These are phyloP conservation scores for Drosophila sp. DNA, from an alignment of 1,140 invertebrate genomes.

Conservation along the genomic window DNA sequence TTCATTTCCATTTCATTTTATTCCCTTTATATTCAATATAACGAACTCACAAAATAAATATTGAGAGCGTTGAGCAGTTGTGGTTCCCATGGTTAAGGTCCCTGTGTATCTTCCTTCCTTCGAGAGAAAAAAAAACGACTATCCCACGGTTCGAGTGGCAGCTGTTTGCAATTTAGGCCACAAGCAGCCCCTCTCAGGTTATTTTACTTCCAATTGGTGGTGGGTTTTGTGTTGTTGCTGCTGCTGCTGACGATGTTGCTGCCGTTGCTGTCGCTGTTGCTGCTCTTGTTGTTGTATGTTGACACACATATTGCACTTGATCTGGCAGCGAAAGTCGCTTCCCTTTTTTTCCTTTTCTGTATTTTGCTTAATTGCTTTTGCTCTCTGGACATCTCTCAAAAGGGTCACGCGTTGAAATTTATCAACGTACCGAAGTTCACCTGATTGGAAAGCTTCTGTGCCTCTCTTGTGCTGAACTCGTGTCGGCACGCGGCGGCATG, in stretches of 20 bases:
- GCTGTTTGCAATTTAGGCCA: conserved; percentile 82
- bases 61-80: conserved; percentile 82
- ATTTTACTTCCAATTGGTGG: conserved; percentile 33
- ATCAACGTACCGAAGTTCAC: conserved; percentile 51
- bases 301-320: conserved; percentile 12
- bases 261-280: conserved; percentile 62
- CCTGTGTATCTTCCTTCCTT: conserved; percentile 50
- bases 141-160: conserved; percentile 82
- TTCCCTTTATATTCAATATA: conserved; percentile 64
- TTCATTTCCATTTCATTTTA: conserved; percentile 18
- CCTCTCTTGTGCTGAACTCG: conserved; percentile 47
- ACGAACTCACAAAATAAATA: conserved; percentile 73
- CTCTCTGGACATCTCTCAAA: conserved; percentile 30
- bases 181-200: conserved; percentile 61
- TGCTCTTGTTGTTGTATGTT: conserved; percentile 36
- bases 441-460: conserved; percentile 60
- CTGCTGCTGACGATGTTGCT: conserved; percentile 21
- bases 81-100: conserved; percentile 82
- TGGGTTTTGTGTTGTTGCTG: conserved; percentile 32
- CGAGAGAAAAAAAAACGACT: conserved; percentile 63
- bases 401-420: conserved; percentile 53
- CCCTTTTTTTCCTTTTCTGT: conserved; percentile 15
- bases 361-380: conserved; percentile 58
- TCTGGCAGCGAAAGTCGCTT: conserved; percentile 57
- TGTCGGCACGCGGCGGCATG: conserved; percentile 41